These are phyloP conservation scores for Pteromalus puparum DNA, from an alignment of 1,140 invertebrate genomes.

Conservation along the genomic window DNA sequence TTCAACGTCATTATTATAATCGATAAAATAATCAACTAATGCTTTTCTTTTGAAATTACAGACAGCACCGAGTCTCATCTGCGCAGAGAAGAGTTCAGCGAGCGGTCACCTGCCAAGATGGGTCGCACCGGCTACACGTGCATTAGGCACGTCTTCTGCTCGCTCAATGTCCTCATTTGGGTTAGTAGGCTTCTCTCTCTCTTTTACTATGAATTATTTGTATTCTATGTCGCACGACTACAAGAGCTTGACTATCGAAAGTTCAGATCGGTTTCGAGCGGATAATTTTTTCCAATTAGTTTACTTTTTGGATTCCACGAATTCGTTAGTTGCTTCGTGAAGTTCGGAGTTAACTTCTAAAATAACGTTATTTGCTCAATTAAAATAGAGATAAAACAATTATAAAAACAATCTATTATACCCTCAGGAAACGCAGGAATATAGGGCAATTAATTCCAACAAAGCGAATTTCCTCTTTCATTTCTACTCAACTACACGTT, in stretches of 20 bases:
- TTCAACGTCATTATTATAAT: not conserved
- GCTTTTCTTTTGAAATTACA: conserved; percentile 1
- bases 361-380: too few species aligned
- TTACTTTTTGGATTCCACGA: too few species aligned
- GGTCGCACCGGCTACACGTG: conserved; percentile 86
- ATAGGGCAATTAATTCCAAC: not conserved
- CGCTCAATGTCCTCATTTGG: conserved; percentile 86
- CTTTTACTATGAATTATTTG: conserved; percentile 29
- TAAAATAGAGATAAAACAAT: too few species aligned
- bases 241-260: not conserved
- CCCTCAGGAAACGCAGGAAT: not conserved
- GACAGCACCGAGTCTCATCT: conserved; percentile 20
- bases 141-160: conserved; percentile 85
- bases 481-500: not conserved
- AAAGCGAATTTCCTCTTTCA: not conserved
- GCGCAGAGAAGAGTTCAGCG: not conserved
- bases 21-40: not conserved
- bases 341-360: too few species aligned
- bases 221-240: not conserved
- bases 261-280: not conserved
- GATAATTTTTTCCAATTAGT: too few species aligned
- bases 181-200: conserved; percentile 74
- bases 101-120: conserved; percentile 70
- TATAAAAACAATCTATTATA: not conserved
- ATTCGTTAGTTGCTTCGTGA: too few species aligned